phyloP scores from a whole-genome alignment of 2,888 invertebrate genomes.

The Gerosis bhagava region DNA sequence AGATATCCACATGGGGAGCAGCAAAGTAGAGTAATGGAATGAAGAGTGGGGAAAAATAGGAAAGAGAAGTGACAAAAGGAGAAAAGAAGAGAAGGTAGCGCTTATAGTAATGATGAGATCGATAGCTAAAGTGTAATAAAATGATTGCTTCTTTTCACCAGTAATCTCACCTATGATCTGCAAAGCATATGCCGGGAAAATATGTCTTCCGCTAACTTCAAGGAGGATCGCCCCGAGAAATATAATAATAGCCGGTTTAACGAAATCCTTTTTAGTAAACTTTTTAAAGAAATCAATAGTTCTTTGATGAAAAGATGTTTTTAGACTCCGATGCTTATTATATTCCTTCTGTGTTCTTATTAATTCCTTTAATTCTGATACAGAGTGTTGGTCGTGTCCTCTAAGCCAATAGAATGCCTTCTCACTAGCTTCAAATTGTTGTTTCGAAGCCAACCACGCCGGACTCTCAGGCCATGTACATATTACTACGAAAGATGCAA shows the following conservation, averaged over 20 bases:
- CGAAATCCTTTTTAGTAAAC: conserved; percentile 51
- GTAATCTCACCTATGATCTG: conserved; percentile 53
- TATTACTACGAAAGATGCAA: conserved; percentile 47
- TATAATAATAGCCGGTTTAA: conserved; percentile 49
- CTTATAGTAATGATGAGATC: conserved; percentile 52
- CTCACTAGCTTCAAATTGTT: conserved; percentile 69
- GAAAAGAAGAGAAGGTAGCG: conserved; percentile 45
- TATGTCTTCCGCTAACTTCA: conserved; percentile 54
- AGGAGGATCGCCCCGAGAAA: conserved; percentile 43
- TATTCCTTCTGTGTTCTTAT: conserved; percentile 46
- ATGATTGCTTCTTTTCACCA: conserved; percentile 43
- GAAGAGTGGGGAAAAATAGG: too few species aligned
- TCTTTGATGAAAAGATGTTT: conserved; percentile 26
- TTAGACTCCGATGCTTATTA: conserved; percentile 19
- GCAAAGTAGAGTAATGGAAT: too few species aligned
- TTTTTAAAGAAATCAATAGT: conserved; percentile 41
- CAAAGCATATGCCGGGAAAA: conserved; percentile 56
- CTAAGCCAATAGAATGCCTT: conserved; percentile 74
- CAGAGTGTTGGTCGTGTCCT: conserved; percentile 47
- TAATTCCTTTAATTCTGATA: conserved; percentile 45
- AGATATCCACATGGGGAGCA: too few species aligned
- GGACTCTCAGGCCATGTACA: conserved; percentile 83
- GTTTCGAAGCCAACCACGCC: conserved; percentile 80
- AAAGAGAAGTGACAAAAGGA: too few species aligned
- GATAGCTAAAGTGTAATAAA: conserved; percentile 50